Evolutionary conservation across 92 coral and sea anemone genomes (phyloP).

Genomic region (Parazoanthus darwini): DNA sequence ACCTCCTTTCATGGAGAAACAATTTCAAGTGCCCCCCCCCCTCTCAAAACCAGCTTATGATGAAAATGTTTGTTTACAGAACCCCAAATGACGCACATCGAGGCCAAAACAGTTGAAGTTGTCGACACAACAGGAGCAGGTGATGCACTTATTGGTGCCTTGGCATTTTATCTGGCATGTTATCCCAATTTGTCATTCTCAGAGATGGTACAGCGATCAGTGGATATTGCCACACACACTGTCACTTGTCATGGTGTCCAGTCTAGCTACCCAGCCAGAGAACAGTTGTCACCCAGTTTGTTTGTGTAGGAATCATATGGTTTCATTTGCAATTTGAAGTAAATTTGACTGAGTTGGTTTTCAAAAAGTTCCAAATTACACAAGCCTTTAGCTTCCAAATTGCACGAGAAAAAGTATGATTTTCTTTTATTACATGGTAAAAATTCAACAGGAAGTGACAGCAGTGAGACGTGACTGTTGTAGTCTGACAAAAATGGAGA

Average conservation of each 20-base stretch:
- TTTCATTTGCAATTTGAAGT: too few relatives aligned
- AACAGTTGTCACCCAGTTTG: slow-evolving; percentile 58
- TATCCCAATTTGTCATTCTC: slow-evolving; percentile 74
- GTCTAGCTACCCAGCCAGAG: slow-evolving; percentile 78
- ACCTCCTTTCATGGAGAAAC: not conserved
- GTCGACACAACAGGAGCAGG: slow-evolving; percentile 97
- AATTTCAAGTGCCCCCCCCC: not conserved
- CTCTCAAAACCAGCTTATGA: not conserved
- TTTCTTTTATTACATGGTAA: too few relatives aligned
- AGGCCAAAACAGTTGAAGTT: slow-evolving; percentile 61
- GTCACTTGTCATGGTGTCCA: slow-evolving; percentile 86
- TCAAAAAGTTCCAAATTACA: too few relatives aligned
- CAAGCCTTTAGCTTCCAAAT: too few relatives aligned
- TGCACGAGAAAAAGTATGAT: too few relatives aligned
- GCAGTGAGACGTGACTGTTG: too few relatives aligned
- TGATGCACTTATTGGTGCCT: slow-evolving; percentile 77
- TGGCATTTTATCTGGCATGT: slow-evolving; percentile 82
- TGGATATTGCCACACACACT: slow-evolving; percentile 79
- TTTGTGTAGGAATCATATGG: slow-evolving; percentile 26
- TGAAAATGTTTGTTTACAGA: slow-evolving; percentile 31
- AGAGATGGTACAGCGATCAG: slow-evolving; percentile 76
- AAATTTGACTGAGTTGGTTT: too few relatives aligned
- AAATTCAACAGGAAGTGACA: too few relatives aligned
- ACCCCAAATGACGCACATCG: slow-evolving; percentile 51
- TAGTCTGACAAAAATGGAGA: too few relatives aligned